Evolutionary conservation across 2,113 vertebrate species (phyloP).

Genomic region (Catagonus wagneri): DNA sequence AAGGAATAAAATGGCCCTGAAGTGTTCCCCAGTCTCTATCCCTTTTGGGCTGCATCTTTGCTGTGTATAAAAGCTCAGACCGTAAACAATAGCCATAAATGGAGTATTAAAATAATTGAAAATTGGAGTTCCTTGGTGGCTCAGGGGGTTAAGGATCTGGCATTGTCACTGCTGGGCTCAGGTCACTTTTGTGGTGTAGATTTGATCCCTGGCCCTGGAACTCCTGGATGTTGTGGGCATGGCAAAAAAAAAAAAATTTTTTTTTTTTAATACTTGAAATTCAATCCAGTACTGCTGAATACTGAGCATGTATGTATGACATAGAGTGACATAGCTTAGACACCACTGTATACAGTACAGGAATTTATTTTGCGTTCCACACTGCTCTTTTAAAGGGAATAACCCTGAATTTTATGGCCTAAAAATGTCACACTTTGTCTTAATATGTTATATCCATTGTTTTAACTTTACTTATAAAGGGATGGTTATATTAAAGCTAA

Average conservation of each 20-base stretch:
- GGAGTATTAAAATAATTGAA: background rate
- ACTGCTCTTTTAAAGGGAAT: background rate
- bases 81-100: background rate
- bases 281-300: background rate
- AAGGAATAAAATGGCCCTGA: background rate
- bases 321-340: background rate
- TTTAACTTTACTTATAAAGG: background rate
- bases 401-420: background rate
- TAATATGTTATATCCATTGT: background rate
- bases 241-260: no score
- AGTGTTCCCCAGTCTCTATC: rapidly evolving
- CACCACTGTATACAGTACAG: background rate
- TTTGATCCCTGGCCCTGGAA: no score
- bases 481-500: background rate
- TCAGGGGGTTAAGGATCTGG: no score
- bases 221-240: no score
- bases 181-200: no score
- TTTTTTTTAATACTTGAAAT: background rate
- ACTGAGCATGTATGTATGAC: background rate
- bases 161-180: no score
- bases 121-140: background rate
- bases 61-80: background rate
- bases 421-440: background rate
- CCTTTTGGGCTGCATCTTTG: background rate
- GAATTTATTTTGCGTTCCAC: background rate